phyloP scores from a whole-genome alignment of 2,113 vertebrate species.

The Rhynchomys soricoides region DNA sequence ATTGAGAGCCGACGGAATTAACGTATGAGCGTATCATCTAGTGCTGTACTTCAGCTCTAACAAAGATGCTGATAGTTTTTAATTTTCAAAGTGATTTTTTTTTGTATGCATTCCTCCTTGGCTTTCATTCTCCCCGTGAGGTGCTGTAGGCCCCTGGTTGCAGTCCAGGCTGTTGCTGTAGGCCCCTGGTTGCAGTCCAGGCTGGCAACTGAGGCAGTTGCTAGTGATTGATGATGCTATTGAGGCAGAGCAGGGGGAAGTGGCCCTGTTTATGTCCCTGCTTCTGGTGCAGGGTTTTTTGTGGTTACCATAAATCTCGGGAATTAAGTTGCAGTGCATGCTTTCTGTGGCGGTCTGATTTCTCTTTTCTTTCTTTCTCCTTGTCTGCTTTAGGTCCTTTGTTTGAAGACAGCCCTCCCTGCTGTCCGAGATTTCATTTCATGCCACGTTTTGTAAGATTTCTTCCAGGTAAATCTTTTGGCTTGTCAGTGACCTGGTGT shows the following conservation, averaged over 20 bases:
- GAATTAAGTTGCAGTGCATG: conserved; percentile 37
- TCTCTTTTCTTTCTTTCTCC: conserved; percentile 29
- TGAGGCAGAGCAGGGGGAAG: not conserved
- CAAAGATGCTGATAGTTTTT: not conserved
- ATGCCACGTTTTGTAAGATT: conserved; percentile 98
- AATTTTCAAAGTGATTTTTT: conserved; percentile 2
- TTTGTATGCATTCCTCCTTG: not conserved
- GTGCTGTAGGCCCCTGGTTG: not conserved
- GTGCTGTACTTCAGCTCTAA: not conserved
- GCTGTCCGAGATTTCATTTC: conserved; percentile 96
- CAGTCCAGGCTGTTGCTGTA: not conserved
- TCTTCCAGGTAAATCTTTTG: conserved; percentile 91
- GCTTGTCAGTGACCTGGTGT: conserved; percentile 57
- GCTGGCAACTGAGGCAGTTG: not conserved
- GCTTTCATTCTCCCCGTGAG: not conserved
- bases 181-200: too few relatives aligned
- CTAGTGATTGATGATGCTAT: not conserved
- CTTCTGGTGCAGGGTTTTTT: conserved; percentile 35
- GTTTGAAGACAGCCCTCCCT: conserved; percentile 84
- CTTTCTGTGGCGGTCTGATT: conserved; percentile 25
- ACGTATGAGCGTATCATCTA: not conserved
- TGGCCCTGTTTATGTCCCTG: conserved; percentile 5
- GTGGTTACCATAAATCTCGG: conserved; percentile 38
- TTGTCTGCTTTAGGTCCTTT: conserved; percentile 90
- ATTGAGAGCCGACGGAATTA: conserved; percentile 46